Base-by-base conservation (phyloP, 2,888 invertebrate species). In the Nemoura dubitans region DNA sequence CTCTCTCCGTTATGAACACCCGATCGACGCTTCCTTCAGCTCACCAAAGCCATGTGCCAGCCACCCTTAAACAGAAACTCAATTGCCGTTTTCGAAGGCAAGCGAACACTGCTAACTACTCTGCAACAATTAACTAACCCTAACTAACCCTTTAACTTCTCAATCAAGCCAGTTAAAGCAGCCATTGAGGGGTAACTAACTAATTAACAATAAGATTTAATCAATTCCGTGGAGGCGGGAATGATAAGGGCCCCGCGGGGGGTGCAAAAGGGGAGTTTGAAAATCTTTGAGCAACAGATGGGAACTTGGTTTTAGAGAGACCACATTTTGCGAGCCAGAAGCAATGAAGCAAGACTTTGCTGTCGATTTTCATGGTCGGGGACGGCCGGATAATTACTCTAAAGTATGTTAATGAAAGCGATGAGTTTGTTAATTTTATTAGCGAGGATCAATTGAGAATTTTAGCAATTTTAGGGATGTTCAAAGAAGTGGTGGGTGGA, bases 151-250 rank as follows among this genome's bases (percentile, higher is more conserved):
- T 87, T 87, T 86, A 86, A 82, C 82, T 85, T 59, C 84, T 84
- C 59, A 76, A 81, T 81, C 84, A 76, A 83, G 84, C 84, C 59
- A 76, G 76, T 76, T 84, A 84, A 14, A 30, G 78, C 26, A 28
- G 26, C 30, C 84, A 84, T 84, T 84, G 84, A 84, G 84, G 84
- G 76, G 84, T 84, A 76, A 76, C 84, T 84, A 87, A 86, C 87
- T 87, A 87, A 87, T 87, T 87, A 87, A 85, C 86, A 86, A 86
- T 87, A 87, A 87, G 87, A 87, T 87, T 87, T 87, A 87, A 87
- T 87, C 87, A 86, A 87, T 87, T 87, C 81, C 80, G 82, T 27
- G 78, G 81, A 43, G 82, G 77, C 76, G 87, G 83, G 78, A 26
- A 85, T 14, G 77, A 87, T 59, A 21, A 86, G 85, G 86, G 85